Conservation (phyloP, 2,888 invertebrate species). For the Brenthis daphne region DNA sequence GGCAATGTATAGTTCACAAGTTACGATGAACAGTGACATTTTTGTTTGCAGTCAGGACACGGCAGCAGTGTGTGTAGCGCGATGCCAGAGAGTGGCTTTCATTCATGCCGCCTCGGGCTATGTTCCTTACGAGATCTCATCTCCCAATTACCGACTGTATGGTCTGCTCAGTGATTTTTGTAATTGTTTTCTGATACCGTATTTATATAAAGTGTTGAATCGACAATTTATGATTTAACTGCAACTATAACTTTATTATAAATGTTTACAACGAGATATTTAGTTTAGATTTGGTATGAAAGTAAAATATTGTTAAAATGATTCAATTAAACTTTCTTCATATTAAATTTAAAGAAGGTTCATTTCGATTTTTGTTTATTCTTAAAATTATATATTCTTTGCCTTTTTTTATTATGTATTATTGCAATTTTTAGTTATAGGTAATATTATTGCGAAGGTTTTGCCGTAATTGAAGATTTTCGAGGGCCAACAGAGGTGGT, state of each 20-base stretch:
- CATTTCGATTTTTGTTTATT: no score
- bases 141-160: constrained; percentile 77
- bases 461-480: constrained; percentile 71
- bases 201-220: constrained; percentile 41
- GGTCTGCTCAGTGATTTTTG: constrained; percentile 67
- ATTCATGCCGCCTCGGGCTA: constrained; percentile 80
- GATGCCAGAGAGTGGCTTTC: constrained; percentile 76
- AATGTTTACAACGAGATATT: neutral
- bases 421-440: constrained; percentile 14
- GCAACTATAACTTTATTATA: neutral
- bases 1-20: constrained; percentile 50
- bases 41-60: constrained; percentile 53
- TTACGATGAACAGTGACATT: constrained; percentile 26
- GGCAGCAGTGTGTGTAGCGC: constrained; percentile 57
- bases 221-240: constrained; percentile 18
- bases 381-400: no score
- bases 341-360: no score
- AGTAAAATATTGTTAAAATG: no score
- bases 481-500: constrained; percentile 68
- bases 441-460: constrained; percentile 43
- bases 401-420: no score
- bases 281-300: neutral
- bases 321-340: no score
- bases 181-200: constrained; percentile 67
- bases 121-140: constrained; percentile 78